Conservation (phyloP, 1,140 invertebrate genomes). For the Lepidotrigona ventralis region DNA sequence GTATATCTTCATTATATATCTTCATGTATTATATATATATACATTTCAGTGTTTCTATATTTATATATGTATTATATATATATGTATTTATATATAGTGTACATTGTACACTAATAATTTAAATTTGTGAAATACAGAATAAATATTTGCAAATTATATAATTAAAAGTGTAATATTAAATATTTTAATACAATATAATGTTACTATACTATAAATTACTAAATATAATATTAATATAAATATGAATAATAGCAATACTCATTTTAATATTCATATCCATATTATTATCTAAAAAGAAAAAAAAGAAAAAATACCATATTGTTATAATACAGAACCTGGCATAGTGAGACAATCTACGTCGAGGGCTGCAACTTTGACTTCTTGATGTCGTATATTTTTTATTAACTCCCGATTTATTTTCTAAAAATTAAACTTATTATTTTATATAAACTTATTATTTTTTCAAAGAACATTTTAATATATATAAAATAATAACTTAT, state of each 20-base stretch:
- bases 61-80: too few species aligned
- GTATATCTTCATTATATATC: too few species aligned
- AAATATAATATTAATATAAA: background rate
- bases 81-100: too few species aligned
- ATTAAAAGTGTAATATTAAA: too few species aligned
- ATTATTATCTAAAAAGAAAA: too few species aligned
- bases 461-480: slow-evolving; percentile 8
- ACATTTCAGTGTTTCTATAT: too few species aligned
- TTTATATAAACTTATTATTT: slow-evolving; percentile 24
- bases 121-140: slow-evolving; percentile 3
- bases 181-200: background rate
- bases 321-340: slow-evolving; percentile 35
- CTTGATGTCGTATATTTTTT: slow-evolving; percentile 46
- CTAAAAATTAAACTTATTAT: slow-evolving; percentile 38
- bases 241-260: too few species aligned
- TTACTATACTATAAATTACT: too few species aligned
- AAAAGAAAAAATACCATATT: background rate
- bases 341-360: slow-evolving; percentile 18
- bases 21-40: too few species aligned
- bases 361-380: slow-evolving; percentile 25
- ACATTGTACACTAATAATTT: too few species aligned
- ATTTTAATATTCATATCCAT: too few species aligned
- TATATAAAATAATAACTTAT: background rate
- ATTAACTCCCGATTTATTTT: slow-evolving; percentile 7
- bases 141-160: background rate